phyloP scores from a whole-genome alignment of 2,888 invertebrate genomes.

The Congeria kusceri region DNA sequence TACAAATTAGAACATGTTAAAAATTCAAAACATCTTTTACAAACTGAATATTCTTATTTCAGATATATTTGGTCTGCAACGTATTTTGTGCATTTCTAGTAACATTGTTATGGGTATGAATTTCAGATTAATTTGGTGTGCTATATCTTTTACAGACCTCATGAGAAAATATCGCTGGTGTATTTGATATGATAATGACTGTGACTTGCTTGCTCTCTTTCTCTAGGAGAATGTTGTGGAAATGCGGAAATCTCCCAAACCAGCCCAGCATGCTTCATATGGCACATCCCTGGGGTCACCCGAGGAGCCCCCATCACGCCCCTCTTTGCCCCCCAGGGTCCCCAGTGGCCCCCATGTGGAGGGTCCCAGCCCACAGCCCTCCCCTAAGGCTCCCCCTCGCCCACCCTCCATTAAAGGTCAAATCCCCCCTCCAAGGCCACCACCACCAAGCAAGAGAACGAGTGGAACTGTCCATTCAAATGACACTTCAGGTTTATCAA shows the following conservation, averaged over 20 bases:
- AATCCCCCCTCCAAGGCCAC: conserved; percentile 48
- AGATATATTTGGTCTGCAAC: too few relatives aligned
- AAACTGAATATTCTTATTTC: too few relatives aligned
- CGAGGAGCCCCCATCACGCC: conserved; percentile 45
- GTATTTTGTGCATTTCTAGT: too few relatives aligned
- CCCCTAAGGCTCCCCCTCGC: conserved; percentile 54
- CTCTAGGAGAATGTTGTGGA: conserved; percentile 61
- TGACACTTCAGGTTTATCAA: conserved; percentile 1
- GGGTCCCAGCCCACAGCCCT: conserved; percentile 53
- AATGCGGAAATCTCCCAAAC: conserved; percentile 56
- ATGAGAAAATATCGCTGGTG: too few relatives aligned
- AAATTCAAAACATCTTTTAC: too few relatives aligned
- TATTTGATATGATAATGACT: not conserved
- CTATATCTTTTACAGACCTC: too few relatives aligned
- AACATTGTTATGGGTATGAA: too few relatives aligned
- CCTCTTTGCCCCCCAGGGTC: conserved; percentile 34
- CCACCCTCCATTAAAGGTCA: conserved; percentile 43
- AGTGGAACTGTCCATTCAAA: conserved; percentile 4
- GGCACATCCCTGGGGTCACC: conserved; percentile 42
- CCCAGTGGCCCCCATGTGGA: conserved; percentile 5
- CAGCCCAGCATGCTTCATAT: conserved; percentile 52
- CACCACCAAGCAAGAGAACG: conserved; percentile 34
- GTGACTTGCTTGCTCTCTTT: conserved; percentile 16
- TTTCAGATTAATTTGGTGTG: too few relatives aligned
- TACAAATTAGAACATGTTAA: too few relatives aligned